Evolutionary conservation across 1,140 invertebrate species (phyloP).

Genomic region (Saccostrea glomerata): DNA sequence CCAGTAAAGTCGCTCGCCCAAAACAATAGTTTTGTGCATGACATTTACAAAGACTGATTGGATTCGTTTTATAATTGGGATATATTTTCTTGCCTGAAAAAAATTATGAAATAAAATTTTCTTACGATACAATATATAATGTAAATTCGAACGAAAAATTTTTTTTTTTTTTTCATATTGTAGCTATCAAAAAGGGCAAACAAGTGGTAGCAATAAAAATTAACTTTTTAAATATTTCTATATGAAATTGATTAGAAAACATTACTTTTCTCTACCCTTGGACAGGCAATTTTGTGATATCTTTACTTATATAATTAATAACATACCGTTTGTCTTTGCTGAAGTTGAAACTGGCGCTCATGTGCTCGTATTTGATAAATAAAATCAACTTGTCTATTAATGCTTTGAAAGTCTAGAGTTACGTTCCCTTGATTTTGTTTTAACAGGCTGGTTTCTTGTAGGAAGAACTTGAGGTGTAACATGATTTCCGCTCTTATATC

Average conservation of each 20-base stretch:
- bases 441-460: neutral
- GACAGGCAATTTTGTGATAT: no score
- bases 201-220: no score
- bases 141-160: no score
- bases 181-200: no score
- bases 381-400: neutral
- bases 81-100: neutral
- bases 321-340: neutral
- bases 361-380: neutral
- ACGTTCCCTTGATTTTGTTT: neutral
- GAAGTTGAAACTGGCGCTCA: neutral
- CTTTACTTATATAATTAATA: neutral
- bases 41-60: neutral
- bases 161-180: no score
- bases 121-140: no score
- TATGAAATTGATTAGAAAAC: no score
- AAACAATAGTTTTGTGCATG: neutral
- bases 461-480: neutral
- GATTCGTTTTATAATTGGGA: neutral
- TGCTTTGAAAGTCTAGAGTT: neutral
- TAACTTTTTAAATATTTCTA: no score
- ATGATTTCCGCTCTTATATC: slow-evolving; percentile 2
- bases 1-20: neutral
- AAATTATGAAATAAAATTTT: neutral
- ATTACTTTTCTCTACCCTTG: no score